phyloP scores from a whole-genome alignment of 1,140 invertebrate genomes.

The Diorhabda elongata region DNA sequence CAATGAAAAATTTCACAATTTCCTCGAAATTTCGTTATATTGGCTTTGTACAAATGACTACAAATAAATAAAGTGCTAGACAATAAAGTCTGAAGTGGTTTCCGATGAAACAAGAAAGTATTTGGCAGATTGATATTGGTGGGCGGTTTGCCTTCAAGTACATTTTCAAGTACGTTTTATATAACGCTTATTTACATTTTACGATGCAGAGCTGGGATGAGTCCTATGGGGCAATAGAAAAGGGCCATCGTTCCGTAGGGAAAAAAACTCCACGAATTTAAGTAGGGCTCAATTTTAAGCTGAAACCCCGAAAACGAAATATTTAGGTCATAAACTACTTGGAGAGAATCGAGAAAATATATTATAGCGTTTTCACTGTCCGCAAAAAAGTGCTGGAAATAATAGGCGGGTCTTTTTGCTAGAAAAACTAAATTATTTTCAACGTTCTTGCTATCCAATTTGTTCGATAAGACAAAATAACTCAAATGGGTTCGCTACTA shows the following conservation, averaged over 20 bases:
- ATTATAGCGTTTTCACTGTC: too few species aligned
- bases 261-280: background rate
- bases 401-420: too few species aligned
- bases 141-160: slow-evolving; percentile 8
- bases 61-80: slow-evolving; percentile 11
- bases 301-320: background rate
- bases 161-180: slow-evolving; percentile 12
- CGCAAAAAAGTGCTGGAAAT: too few species aligned
- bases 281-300: background rate
- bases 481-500: too few species aligned
- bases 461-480: too few species aligned
- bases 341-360: background rate
- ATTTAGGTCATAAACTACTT: slow-evolving; percentile 2
- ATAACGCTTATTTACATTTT: slow-evolving; percentile 21
- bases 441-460: too few species aligned
- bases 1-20: too few species aligned
- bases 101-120: slow-evolving; percentile 19
- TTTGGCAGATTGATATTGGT: slow-evolving; percentile 20
- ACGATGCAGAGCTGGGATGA: slow-evolving; percentile 8
- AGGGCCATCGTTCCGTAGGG: background rate
- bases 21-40: too few species aligned
- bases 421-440: too few species aligned
- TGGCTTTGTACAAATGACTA: background rate
- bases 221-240: background rate
- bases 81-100: slow-evolving; percentile 17